Base-by-base conservation (phyloP, 2,797 vertebrate species). In the Sarcoramphus papa region DNA sequence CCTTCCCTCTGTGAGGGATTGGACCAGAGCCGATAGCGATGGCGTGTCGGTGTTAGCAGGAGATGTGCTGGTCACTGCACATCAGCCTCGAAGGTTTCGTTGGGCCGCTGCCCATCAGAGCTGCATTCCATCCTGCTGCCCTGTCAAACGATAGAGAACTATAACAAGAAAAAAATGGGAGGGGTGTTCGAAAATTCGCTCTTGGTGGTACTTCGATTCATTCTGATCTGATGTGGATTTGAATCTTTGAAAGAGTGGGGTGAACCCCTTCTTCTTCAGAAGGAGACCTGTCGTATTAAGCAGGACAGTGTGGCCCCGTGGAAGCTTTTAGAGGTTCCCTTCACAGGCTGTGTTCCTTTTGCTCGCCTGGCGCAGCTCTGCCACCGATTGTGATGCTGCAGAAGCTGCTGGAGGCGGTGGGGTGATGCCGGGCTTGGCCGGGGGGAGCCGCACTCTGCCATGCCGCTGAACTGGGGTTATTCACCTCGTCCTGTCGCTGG, bases 281-380 rank as follows among this genome's bases (percentile, higher is more conserved):
- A 47, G 35, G 25, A 53, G 16, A 12, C 13, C 0, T 0, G 45
- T 18, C 12, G 8, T n/a, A 4, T n/a, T 28, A 18, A 37, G 10
- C 48, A 48, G 68, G 63, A 31, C 24, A 6, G 2, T 1, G 12
- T 48, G n/a, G 17, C 78, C 68, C 33, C 31, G 30, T 25, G n/a
- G 11, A 7, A 85, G 48, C 9, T 37, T 60, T 48, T 15, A 25
- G 37, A 23, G 22, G 40, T 50, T 50, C 15, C 4, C 31, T 64
- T 30, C 1, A 2, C 2, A 9, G 45, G 7, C 28, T 19, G 27
- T 11, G 40, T 21, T 91, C 20, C 25, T 10, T 45, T 64, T 54
- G 43, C 48, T 41, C 33, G 4, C 6, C 4, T 1, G 6, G 62
- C 0, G 25, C 47, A 35, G 35, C 40, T 77, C 43, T 33, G 19